Evolutionary conservation across 2,113 vertebrate genomes (phyloP).

Genomic region (Castor canadensis): DNA sequence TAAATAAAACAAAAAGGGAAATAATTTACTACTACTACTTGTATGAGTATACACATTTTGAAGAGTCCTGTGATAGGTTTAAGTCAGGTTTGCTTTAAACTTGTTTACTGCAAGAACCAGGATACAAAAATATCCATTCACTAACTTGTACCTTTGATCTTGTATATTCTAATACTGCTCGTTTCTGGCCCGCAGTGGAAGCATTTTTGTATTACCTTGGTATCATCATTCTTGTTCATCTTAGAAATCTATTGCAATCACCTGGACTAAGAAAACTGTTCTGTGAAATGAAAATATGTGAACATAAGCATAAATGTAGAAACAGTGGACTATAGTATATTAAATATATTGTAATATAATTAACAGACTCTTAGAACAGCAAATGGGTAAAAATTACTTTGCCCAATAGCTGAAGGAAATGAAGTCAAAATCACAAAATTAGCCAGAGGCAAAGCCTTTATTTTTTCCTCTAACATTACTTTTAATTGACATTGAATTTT

Average conservation of each 20-base stretch:
- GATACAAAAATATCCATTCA: background rate
- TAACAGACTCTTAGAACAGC: background rate
- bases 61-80: background rate
- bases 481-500: background rate
- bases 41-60: background rate
- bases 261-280: background rate
- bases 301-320: background rate
- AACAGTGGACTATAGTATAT: background rate
- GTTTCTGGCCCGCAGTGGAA: background rate
- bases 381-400: background rate
- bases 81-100: background rate
- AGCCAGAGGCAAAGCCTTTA: background rate
- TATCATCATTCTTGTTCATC: background rate
- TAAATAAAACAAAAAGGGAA: constrained; percentile 31
- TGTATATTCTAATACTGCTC: background rate
- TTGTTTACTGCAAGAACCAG: background rate
- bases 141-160: background rate
- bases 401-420: background rate
- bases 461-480: background rate
- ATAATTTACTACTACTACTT: background rate
- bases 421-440: background rate
- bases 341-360: background rate
- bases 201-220: background rate
- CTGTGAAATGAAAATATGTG: background rate
- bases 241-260: background rate